phyloP scores from a whole-genome alignment of 2,113 vertebrate genomes.

The Corvus moneduloides region DNA sequence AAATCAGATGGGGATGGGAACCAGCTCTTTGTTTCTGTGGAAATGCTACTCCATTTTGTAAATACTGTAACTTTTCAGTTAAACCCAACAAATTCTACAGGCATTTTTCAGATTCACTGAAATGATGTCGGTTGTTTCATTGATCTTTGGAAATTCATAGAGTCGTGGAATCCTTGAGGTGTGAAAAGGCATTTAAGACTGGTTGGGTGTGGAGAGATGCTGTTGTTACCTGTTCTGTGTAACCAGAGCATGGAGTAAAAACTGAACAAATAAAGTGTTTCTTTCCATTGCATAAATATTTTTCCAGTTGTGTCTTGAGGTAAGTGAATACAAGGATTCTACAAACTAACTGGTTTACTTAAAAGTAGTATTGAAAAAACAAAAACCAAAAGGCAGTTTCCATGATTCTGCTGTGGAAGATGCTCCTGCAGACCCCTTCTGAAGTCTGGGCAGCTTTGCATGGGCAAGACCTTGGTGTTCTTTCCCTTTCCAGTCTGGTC shows the following conservation, averaged over 20 bases:
- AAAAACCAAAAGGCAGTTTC: neutral
- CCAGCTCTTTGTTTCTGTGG: neutral
- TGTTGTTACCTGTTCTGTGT: neutral
- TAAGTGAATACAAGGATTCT: neutral
- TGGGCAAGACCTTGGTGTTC: neutral
- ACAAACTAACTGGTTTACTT: neutral
- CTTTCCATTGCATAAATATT: neutral
- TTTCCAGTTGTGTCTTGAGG: neutral
- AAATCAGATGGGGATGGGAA: neutral
- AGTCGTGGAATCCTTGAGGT: neutral
- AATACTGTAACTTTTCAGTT: neutral
- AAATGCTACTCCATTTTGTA: neutral
- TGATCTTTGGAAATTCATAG: neutral
- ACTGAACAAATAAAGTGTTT: neutral
- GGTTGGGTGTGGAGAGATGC: neutral
- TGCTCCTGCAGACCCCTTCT: neutral
- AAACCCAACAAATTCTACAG: fast-evolving
- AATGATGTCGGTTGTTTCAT: neutral
- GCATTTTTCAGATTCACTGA: neutral
- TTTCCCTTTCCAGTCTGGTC: neutral
- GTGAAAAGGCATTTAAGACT: neutral
- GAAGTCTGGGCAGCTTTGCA: neutral
- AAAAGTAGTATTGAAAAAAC: neutral
- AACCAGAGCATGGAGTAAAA: neutral
- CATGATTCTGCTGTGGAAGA: neutral